Base-by-base conservation (phyloP, 2,888 invertebrate species). In the Cremastinae sp. region DNA sequence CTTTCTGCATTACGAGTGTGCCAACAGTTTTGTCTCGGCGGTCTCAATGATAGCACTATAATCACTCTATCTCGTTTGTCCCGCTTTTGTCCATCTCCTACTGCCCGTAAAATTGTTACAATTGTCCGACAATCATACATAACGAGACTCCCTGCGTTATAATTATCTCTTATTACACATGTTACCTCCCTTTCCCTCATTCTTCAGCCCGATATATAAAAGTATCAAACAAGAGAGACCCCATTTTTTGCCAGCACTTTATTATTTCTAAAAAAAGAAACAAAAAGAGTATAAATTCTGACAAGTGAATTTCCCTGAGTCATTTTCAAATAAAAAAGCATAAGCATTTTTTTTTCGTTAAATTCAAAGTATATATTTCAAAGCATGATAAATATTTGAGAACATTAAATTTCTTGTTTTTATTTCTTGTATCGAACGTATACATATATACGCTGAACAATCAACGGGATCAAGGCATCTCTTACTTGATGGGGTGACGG, bases 391-490 rank as follows among this genome's bases (percentile, higher is more conserved):
- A n/a, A n/a, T n/a, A n/a, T n/a, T n/a, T n/a, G n/a, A n/a, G n/a
- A n/a, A n/a, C n/a, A n/a, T n/a, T n/a, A n/a, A n/a, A n/a, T n/a
- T n/a, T n/a, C n/a, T n/a, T n/a, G n/a, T n/a, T n/a, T n/a, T n/a
- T n/a, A n/a, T n/a, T n/a, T n/a, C n/a, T n/a, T n/a, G n/a, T n/a
- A n/a, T n/a, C n/a, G n/a, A n/a, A n/a, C n/a, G n/a, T n/a, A n/a
- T n/a, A n/a, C n/a, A n/a, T n/a, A n/a, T n/a, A n/a, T n/a, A n/a
- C 20, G 38, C 41, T 64, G 70, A 61, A 77, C 70, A 61, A 74
- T 77, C 47, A 69, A 22, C 53, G 70, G 76, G 74, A 74, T 74
- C 76, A 70, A 73, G 76, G 76, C 65, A 66, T 74, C 76, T 72
- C 72, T 66, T 43, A 51, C 69, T 74, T 53, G 61, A 65, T 65